phyloP scores from a whole-genome alignment of 2,888 invertebrate species.

The Archaeoteleia sp. region DNA sequence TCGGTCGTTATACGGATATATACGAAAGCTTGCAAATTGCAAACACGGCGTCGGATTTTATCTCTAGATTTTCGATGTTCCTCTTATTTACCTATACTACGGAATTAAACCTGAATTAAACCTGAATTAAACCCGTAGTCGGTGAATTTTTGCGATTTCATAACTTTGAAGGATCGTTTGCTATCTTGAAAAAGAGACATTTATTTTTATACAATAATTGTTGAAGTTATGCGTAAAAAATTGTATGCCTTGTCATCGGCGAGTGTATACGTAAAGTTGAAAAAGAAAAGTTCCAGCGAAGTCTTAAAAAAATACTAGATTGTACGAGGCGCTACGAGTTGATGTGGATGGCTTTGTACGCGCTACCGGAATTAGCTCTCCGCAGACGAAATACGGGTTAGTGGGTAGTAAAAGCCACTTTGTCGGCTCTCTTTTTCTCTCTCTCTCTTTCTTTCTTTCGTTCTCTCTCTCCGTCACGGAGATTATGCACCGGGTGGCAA shows the following conservation, averaged over 20 bases:
- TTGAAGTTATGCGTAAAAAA: no score
- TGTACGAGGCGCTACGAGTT: slow-evolving; percentile 9
- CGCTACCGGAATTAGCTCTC: slow-evolving; percentile 63
- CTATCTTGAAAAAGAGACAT: no score
- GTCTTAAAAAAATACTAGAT: no score
- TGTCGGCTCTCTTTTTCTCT: slow-evolving; percentile 68
- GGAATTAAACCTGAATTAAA: slow-evolving; percentile 18
- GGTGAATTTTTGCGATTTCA: no score
- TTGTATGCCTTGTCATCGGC: no score
- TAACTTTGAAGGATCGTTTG: no score
- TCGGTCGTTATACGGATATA: slow-evolving; percentile 50
- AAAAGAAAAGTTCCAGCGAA: no score
- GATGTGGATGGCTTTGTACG: slow-evolving; percentile 46
- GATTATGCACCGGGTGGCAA: slow-evolving; percentile 67
- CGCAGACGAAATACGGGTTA: slow-evolving; percentile 56
- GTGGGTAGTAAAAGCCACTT: slow-evolving; percentile 63
- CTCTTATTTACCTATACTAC: slow-evolving; percentile 40
- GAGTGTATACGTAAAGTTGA: no score
- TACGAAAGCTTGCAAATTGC: slow-evolving; percentile 48
- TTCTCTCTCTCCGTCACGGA: slow-evolving; percentile 63
- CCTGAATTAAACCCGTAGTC: no score
- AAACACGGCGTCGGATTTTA: slow-evolving; percentile 48
- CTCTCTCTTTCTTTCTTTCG: no score
- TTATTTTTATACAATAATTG: no score
- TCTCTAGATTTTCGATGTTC: slow-evolving; percentile 51